Base-by-base conservation (phyloP, 2,888 invertebrate genomes). In the Lepidochrysops patricia region DNA sequence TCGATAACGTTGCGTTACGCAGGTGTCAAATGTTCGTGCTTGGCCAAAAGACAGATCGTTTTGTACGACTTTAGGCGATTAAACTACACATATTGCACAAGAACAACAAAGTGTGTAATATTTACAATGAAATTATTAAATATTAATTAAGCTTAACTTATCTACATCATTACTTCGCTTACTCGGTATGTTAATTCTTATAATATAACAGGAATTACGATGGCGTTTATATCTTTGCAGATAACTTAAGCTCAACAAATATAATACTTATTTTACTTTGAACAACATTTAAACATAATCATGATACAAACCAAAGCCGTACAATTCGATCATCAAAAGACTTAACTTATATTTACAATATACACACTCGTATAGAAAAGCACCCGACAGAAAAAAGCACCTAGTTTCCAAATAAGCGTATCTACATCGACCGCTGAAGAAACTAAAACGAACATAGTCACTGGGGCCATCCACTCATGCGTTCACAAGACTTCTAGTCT, bases 321-420 rank as follows among this genome's bases (percentile, higher is more conserved):
- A 56, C 52, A 60, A 60, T 60, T 60, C 56, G 61, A 63, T 76
- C 74, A 78, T 52, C 35, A 26, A 84, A 82, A 78, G 71, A 50
- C 61, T 60, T 80, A 77, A 82, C 75, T 83, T 88, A 89, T 88
- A 89, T 88, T 83, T 88, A 88, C 87, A 87, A 77, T 75, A 75
- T 84, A 84, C 83, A 84, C 83, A 82, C 77, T 80, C 81, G 82
- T 84, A 84, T 80, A 82, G 82, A 88, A 52, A 52, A 89, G 89
- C 89, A 88, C 89, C 89, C 82, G 84, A 87, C 80, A 84, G 81
- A 82, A 83, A 83, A 82, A 88, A 89, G 89, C 89, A 89, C 89
- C 88, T 87, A 86, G 82, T 85, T 88, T 81, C 80, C 83, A 76
- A 85, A 81, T 84, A 87, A 86, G 84, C 84, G 80, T 82, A 54